A percentile compares a stretch with the other conserved stretches of the same genome.
Conservation (phyloP, 1,140 invertebrate species). For the Ridgeia piscesae region DNA sequence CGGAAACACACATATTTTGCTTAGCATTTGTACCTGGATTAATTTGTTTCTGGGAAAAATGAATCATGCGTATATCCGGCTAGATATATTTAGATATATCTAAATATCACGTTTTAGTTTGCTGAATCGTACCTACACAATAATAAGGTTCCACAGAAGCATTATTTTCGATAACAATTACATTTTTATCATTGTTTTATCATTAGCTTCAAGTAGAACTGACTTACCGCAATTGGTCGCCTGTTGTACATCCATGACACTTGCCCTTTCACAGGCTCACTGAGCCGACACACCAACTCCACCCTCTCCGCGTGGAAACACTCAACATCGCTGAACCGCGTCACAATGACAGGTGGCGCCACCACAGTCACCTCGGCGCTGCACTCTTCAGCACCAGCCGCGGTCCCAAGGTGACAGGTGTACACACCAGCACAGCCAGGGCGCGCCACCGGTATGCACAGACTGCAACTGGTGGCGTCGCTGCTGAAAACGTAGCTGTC, state of each 20-base stretch:
- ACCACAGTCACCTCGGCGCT: slow-evolving; percentile 85
- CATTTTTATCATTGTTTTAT: no score
- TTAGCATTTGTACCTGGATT: no score
- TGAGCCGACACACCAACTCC: neutral
- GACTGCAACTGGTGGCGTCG: slow-evolving; percentile 86
- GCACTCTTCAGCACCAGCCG: slow-evolving; percentile 82
- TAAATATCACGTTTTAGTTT: no score
- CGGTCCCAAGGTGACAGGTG: slow-evolving; percentile 91
- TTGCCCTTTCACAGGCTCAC: neutral
- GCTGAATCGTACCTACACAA: no score
- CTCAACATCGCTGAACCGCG: neutral
- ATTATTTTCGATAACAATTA: no score
- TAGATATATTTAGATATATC: no score
- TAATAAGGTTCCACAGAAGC: no score
- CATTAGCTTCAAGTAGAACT: neutral
- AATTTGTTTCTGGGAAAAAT: no score
- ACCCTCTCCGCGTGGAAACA: neutral
- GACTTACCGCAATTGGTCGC: neutral
- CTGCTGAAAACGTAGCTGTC: slow-evolving; percentile 65
- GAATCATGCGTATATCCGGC: no score
- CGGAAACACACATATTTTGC: no score
- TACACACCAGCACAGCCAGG: slow-evolving; percentile 92
- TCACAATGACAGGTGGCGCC: neutral
- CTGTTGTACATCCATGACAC: neutral
- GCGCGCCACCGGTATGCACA: slow-evolving; percentile 90